These are phyloP conservation scores for Stegodyphus mimosarum DNA, from an alignment of 1,140 invertebrate genomes.

Conservation along the genomic window DNA sequence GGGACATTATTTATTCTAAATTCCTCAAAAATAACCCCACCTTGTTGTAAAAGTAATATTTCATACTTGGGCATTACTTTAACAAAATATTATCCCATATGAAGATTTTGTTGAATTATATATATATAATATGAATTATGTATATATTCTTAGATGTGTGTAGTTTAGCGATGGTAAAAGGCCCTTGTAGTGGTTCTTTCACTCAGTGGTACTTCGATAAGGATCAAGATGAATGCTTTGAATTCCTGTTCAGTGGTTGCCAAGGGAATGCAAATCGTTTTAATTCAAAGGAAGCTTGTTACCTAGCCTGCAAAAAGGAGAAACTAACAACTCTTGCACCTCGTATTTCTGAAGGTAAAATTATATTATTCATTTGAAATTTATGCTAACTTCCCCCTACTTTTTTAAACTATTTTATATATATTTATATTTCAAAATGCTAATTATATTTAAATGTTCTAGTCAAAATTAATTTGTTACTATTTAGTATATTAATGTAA, in stretches of 20 bases:
- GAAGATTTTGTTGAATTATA: not conserved
- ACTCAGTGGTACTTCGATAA: slow-evolving; percentile 84
- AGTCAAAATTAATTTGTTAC: no score
- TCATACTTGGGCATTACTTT: not conserved
- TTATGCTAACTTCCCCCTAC: no score
- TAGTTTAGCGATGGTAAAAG: slow-evolving; percentile 76
- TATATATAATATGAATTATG: no score
- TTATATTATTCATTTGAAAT: not conserved
- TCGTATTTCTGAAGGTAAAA: slow-evolving; percentile 5
- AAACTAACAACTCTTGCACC: slow-evolving; percentile 18
- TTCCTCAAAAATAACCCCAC: not conserved
- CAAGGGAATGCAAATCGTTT: slow-evolving; percentile 91
- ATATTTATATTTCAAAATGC: no score
- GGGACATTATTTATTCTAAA: not conserved
- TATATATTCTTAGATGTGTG: slow-evolving; percentile 74
- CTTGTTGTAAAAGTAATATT: not conserved
- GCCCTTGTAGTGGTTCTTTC: slow-evolving; percentile 77
- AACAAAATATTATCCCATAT: not conserved
- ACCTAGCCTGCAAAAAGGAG: slow-evolving; percentile 77
- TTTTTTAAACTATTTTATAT: no score
- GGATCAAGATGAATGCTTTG: slow-evolving; percentile 79
- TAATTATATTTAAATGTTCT: no score
- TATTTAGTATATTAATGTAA: no score
- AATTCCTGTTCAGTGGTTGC: slow-evolving; percentile 86
- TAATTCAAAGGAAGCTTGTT: slow-evolving; percentile 79